Conservation (phyloP, 1,140 invertebrate species). For the Laodelphax striatellus region DNA sequence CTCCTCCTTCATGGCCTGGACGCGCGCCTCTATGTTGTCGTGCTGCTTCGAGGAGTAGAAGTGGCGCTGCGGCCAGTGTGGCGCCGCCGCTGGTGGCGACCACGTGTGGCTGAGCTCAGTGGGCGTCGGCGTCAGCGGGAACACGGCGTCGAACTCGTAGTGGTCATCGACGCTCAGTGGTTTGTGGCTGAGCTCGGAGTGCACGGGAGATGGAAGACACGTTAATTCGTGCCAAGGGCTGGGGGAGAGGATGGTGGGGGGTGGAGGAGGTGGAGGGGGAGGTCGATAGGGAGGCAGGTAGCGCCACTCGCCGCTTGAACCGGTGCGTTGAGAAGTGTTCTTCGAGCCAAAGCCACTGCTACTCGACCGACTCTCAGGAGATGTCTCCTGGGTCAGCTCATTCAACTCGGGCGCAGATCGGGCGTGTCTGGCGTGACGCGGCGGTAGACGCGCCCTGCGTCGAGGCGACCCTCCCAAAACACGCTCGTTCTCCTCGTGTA, state of each 20-base stretch:
- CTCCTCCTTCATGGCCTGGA: constrained; percentile 90
- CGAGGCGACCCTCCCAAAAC: constrained; percentile 17
- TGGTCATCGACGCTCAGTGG: constrained; percentile 83
- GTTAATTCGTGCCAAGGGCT: constrained; percentile 14
- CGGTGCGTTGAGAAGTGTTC: constrained; percentile 70
- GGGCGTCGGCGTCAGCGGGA: constrained; percentile 61
- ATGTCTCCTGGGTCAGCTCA: constrained; percentile 51
- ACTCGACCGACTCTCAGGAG: constrained; percentile 74
- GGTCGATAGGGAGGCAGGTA: constrained; percentile 55
- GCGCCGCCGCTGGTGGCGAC: constrained; percentile 20
- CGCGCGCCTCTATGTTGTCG: constrained; percentile 77
- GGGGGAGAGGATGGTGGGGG: constrained; percentile 8
- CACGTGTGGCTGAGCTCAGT: constrained; percentile 37
- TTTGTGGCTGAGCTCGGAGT: constrained; percentile 30
- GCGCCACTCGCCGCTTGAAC: constrained; percentile 56
- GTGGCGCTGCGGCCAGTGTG: constrained; percentile 34
- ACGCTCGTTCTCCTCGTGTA: constrained; percentile 50
- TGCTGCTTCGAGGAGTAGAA: constrained; percentile 50
- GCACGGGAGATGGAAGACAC: constrained; percentile 33
- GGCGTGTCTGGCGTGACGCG: constrained; percentile 48
- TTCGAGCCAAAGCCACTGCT: constrained; percentile 83
- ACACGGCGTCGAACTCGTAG: constrained; percentile 82
- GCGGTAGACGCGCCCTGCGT: constrained; percentile 38
- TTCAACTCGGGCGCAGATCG: constrained; percentile 48
- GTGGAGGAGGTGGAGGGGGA: constrained; percentile 45